phyloP scores from a whole-genome alignment of 2,113 vertebrate species.

The Elephantulus edwardii region DNA sequence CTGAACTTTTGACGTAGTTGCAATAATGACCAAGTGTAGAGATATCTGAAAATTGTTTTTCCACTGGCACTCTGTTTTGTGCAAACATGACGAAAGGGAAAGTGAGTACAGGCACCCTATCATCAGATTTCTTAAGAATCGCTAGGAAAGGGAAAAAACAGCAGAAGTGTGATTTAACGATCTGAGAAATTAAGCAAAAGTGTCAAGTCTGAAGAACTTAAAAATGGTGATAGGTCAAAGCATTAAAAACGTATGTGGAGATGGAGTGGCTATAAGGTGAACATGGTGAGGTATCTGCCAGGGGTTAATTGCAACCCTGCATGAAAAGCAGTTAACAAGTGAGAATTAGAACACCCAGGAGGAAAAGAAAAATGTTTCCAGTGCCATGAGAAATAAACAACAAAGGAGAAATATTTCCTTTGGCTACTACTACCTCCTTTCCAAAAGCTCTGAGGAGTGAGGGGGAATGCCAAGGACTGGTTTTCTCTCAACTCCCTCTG shows the following conservation, averaged over 20 bases:
- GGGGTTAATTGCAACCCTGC: slow-evolving; percentile 92
- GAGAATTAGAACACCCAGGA: slow-evolving; percentile 93
- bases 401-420: slow-evolving; percentile 89
- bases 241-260: slow-evolving; percentile 85
- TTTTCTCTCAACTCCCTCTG: slow-evolving; percentile 86
- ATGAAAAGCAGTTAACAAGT: slow-evolving; percentile 96
- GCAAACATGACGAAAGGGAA: slow-evolving; percentile 65
- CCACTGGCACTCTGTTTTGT: slow-evolving; percentile 63
- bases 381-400: slow-evolving; percentile 93
- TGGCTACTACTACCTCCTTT: slow-evolving; percentile 87
- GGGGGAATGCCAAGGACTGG: slow-evolving; percentile 86
- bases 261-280: slow-evolving; percentile 79
- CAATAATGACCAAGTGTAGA: slow-evolving; percentile 63
- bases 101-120: slow-evolving; percentile 79
- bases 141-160: slow-evolving; percentile 71
- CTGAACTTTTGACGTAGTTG: slow-evolving; percentile 64
- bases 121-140: slow-evolving; percentile 79
- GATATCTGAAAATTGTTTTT: slow-evolving; percentile 61
- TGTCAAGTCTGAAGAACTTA: slow-evolving; percentile 84
- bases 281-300: slow-evolving; percentile 84
- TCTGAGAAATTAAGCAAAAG: slow-evolving; percentile 85
- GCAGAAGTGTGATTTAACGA: slow-evolving; percentile 82
- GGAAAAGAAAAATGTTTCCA: slow-evolving; percentile 88
- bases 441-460: slow-evolving; percentile 86
- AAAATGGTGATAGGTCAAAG: slow-evolving; percentile 84